phyloP scores from a whole-genome alignment of 2,888 invertebrate species.

The Calameuta filiformis region DNA sequence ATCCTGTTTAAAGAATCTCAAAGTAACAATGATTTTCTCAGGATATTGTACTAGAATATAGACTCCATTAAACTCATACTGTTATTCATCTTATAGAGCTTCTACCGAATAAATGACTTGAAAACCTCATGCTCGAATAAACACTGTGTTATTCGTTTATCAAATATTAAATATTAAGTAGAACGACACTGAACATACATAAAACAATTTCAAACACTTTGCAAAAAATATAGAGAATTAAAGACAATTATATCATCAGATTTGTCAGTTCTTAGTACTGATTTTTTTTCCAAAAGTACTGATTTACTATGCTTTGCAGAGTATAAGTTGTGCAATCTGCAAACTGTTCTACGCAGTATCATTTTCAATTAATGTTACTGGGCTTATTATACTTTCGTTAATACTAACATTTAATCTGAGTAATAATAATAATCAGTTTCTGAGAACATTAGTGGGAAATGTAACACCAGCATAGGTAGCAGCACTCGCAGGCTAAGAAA shows the following conservation, averaged over 20 bases:
- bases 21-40: not conserved
- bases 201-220: not conserved
- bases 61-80: not conserved
- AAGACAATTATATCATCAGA: not conserved
- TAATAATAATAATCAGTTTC: not conserved
- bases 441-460: not conserved
- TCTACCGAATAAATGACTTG: not conserved
- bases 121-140: not conserved
- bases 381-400: not conserved
- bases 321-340: not conserved
- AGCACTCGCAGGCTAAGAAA: constrained; percentile 62
- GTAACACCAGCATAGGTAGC: constrained; percentile 23
- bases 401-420: not conserved
- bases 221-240: not conserved
- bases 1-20: constrained; percentile 70
- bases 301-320: not conserved
- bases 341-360: not conserved
- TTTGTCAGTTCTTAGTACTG: not conserved
- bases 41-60: not conserved
- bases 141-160: not conserved
- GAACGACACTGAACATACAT: not conserved
- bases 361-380: not conserved
- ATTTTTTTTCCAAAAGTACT: not conserved
- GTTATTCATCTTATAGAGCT: not conserved
- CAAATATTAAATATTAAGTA: not conserved